Conservation (phyloP, 2,113 vertebrate genomes). For the Emydura subglobosa region DNA sequence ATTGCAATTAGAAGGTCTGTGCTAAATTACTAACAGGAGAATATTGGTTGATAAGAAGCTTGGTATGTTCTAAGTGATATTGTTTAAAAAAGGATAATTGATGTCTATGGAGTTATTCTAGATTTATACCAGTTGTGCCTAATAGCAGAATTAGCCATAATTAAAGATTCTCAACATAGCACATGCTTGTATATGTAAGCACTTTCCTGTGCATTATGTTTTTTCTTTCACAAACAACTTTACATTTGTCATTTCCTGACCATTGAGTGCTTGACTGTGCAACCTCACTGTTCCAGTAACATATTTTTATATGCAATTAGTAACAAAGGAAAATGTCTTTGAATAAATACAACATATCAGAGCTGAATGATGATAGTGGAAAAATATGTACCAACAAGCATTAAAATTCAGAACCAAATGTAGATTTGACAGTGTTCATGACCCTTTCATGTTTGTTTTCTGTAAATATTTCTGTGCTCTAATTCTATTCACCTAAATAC, state of each 20-base stretch:
- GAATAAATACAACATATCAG: background rate
- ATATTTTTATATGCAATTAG: background rate
- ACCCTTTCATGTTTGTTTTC: background rate
- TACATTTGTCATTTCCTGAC: background rate
- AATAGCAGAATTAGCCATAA: background rate
- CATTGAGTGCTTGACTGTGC: background rate
- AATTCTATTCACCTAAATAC: background rate
- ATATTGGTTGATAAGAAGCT: background rate
- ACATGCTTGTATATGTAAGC: background rate
- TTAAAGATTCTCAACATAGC: background rate
- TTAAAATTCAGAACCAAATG: background rate
- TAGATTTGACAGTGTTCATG: background rate
- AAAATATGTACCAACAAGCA: background rate
- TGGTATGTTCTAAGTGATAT: background rate
- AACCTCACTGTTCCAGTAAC: background rate
- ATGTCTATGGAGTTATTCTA: background rate
- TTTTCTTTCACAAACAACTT: background rate
- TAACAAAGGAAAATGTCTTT: background rate
- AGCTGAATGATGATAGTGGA: background rate
- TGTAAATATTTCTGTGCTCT: background rate
- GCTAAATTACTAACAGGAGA: background rate
- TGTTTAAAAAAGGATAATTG: background rate
- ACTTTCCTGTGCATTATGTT: background rate
- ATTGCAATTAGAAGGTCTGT: background rate
- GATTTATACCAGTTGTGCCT: background rate